Percentiles rank a stretch among this genome's conserved stretches.
These are phyloP conservation scores for Heloderma charlesbogerti DNA, from an alignment of 2,113 vertebrate genomes.

Conservation along the genomic window DNA sequence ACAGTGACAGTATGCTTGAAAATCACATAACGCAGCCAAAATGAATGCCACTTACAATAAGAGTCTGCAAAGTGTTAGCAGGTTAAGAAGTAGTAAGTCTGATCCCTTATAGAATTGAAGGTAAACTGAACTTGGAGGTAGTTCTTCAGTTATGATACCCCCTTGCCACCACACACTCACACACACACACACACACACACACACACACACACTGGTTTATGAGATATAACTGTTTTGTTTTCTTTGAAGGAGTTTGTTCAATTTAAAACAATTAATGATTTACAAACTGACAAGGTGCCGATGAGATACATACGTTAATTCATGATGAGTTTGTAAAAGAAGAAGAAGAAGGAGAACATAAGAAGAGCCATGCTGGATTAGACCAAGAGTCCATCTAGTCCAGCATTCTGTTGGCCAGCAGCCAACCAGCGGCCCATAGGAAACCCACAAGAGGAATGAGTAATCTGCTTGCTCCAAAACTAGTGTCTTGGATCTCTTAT, in stretches of 20 bases:
- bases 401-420: too few relatives aligned
- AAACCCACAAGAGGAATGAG: not conserved
- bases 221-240: not conserved
- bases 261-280: slow-evolving; percentile 2
- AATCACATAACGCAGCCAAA: slow-evolving; percentile 57
- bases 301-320: not conserved
- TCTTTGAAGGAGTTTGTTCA: not conserved
- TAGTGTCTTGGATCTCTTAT: too few relatives aligned
- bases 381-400: too few relatives aligned
- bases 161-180: not conserved
- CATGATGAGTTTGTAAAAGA: not conserved
- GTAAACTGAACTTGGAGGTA: slow-evolving; percentile 41
- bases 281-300: slow-evolving; percentile 2
- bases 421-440: too few relatives aligned
- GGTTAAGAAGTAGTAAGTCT: slow-evolving; percentile 42
- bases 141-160: not conserved
- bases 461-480: not conserved
- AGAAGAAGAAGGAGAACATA: too few relatives aligned
- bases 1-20: slow-evolving; percentile 41
- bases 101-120: slow-evolving; percentile 56
- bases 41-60: slow-evolving; percentile 66
- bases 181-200: not conserved
- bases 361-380: too few relatives aligned
- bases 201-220: not conserved
- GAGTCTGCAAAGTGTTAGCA: slow-evolving; percentile 63